Evolutionary conservation across 2,888 invertebrate species (phyloP).

Genomic region (Philereme vetulata): DNA sequence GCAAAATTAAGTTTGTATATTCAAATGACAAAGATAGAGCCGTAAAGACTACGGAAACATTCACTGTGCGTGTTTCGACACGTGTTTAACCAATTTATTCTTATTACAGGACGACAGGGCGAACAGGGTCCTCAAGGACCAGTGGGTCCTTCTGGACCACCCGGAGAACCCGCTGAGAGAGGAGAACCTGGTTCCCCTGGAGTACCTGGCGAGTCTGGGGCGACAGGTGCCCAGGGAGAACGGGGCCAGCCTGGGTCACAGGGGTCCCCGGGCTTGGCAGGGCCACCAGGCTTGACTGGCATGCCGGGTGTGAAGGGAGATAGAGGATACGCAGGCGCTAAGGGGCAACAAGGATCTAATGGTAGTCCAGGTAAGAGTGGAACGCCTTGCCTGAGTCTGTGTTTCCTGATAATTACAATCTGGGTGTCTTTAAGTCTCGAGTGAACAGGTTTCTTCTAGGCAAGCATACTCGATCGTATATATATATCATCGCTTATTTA

Average conservation of each 20-base stretch:
- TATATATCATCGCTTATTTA: no score
- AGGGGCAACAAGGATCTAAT: constrained; percentile 89
- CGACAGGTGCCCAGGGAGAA: constrained; percentile 89
- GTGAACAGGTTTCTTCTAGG: no score
- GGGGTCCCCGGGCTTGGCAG: constrained; percentile 88
- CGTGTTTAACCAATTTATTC: no score
- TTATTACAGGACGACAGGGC: constrained; percentile 84
- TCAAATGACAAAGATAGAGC: no score
- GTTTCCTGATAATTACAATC: no score
- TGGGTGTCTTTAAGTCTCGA: no score
- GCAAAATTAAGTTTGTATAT: no score
- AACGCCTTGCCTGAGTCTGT: no score
- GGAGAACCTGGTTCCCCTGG: constrained; percentile 91
- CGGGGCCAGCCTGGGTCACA: constrained; percentile 88
- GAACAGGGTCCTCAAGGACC: constrained; percentile 91
- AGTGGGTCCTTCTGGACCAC: constrained; percentile 89
- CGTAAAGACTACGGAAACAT: no score
- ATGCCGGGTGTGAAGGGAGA: constrained; percentile 89
- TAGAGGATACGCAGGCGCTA: constrained; percentile 87
- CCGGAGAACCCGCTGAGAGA: constrained; percentile 91
- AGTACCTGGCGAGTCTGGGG: constrained; percentile 87
- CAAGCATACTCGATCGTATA: no score
- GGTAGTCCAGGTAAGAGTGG: constrained; percentile 79
- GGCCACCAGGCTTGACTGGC: constrained; percentile 87
- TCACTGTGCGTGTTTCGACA: no score